phyloP scores from a whole-genome alignment of 2,113 vertebrate genomes.

The Clarias macrocephalus region DNA sequence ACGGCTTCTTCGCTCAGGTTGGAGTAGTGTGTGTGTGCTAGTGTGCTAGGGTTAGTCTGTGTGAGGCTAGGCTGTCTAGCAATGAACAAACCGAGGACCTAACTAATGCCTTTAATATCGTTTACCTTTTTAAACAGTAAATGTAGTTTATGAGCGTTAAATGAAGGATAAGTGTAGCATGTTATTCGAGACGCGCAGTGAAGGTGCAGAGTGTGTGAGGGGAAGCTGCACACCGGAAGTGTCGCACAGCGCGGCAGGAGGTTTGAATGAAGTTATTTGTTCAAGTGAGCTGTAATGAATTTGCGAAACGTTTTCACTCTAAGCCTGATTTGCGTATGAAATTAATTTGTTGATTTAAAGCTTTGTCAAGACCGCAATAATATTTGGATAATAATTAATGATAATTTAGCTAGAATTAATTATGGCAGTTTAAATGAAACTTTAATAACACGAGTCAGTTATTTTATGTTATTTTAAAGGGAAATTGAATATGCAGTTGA shows the following conservation, averaged over 20 bases:
- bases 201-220: background rate
- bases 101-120: background rate
- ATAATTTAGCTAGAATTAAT: background rate
- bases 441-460: background rate
- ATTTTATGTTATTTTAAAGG: conserved; percentile 10
- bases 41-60: too few species aligned
- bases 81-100: background rate
- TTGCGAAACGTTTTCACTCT: background rate
- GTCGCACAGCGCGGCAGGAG: background rate
- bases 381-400: background rate
- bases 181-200: background rate
- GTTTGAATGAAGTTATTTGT: background rate
- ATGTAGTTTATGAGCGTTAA: background rate
- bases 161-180: background rate
- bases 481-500: background rate
- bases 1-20: background rate
- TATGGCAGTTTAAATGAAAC: background rate
- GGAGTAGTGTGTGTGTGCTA: background rate
- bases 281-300: background rate
- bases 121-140: background rate
- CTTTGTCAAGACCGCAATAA: background rate
- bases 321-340: background rate
- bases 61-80: background rate
- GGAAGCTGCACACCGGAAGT: background rate
- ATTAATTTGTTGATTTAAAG: background rate